Evolutionary conservation across 2,888 invertebrate genomes (phyloP).

Genomic region (Caenorhabditis afra): DNA sequence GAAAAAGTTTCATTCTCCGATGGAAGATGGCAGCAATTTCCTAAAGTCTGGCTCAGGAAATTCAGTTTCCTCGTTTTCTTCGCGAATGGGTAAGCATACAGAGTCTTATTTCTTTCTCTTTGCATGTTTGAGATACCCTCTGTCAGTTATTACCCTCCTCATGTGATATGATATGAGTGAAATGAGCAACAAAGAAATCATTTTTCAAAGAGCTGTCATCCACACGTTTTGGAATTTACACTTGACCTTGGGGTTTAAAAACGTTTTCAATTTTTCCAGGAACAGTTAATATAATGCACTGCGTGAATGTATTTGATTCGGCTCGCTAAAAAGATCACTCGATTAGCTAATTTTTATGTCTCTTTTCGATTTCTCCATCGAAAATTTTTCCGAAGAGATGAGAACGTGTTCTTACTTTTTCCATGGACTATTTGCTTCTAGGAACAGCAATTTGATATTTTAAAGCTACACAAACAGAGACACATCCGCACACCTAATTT

Average conservation of each 20-base stretch:
- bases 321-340: too few relatives aligned
- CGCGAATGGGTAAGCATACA: constrained; percentile 20
- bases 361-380: too few relatives aligned
- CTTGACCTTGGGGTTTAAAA: too few relatives aligned
- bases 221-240: background rate
- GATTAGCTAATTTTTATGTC: too few relatives aligned
- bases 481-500: constrained; percentile 51
- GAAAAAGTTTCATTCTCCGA: constrained; percentile 6
- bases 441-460: constrained; percentile 56
- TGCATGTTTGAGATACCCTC: constrained; percentile 6
- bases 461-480: constrained; percentile 34
- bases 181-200: constrained; percentile 36
- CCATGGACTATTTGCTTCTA: constrained; percentile 40
- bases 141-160: constrained; percentile 37
- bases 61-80: constrained; percentile 28
- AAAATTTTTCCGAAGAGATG: too few relatives aligned
- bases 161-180: constrained; percentile 49
- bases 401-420: too few relatives aligned
- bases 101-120: background rate
- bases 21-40: constrained; percentile 35
- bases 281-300: too few relatives aligned
- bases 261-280: too few relatives aligned
- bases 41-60: constrained; percentile 34
- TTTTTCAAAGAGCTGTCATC: constrained; percentile 32
- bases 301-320: too few relatives aligned